Percentiles rank a stretch among this genome's conserved stretches.
Evolutionary conservation across 2,113 vertebrate genomes (phyloP).

Genomic region (Apistogramma diplotaenia): DNA sequence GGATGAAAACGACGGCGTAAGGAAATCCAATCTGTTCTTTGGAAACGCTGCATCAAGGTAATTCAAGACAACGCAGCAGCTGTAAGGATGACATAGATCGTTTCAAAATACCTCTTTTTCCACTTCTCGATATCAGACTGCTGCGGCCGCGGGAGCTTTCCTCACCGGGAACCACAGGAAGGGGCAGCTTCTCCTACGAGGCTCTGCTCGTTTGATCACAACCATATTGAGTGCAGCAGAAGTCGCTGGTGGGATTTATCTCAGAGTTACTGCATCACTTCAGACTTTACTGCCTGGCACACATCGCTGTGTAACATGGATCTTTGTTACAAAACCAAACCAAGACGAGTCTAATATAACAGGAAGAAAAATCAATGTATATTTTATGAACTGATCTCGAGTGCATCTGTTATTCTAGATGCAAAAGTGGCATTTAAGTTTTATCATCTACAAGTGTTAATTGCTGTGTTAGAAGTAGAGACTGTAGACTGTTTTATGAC

Average conservation of each 20-base stretch:
- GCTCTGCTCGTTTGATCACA: constrained; percentile 28
- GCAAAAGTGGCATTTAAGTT: not conserved
- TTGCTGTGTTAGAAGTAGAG: constrained; percentile 2
- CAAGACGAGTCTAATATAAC: not conserved
- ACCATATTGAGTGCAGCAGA: constrained; percentile 20
- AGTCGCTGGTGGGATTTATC: constrained; percentile 11
- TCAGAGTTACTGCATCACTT: not conserved
- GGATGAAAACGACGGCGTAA: constrained; percentile 45
- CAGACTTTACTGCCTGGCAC: not conserved
- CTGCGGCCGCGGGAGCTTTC: constrained; percentile 35
- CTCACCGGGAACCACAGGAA: constrained; percentile 33
- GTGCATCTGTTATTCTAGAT: not conserved
- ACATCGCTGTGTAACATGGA: not conserved
- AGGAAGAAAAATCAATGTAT: not conserved
- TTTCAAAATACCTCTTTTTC: constrained; percentile 66
- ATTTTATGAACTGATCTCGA: not conserved
- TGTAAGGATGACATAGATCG: constrained; percentile 67
- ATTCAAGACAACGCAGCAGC: constrained; percentile 72
- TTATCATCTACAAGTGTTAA: constrained; percentile 22
- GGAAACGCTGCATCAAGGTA: constrained; percentile 69
- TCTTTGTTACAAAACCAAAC: not conserved
- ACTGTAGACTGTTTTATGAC: constrained; percentile 37
- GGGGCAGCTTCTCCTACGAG: constrained; percentile 7
- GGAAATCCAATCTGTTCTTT: constrained; percentile 63
- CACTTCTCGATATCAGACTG: constrained; percentile 52